Evolutionary conservation across 2,888 invertebrate species (phyloP), one percentile per base, ranked within the genome.

Genomic region (Pyrrhia umbra): DNA sequence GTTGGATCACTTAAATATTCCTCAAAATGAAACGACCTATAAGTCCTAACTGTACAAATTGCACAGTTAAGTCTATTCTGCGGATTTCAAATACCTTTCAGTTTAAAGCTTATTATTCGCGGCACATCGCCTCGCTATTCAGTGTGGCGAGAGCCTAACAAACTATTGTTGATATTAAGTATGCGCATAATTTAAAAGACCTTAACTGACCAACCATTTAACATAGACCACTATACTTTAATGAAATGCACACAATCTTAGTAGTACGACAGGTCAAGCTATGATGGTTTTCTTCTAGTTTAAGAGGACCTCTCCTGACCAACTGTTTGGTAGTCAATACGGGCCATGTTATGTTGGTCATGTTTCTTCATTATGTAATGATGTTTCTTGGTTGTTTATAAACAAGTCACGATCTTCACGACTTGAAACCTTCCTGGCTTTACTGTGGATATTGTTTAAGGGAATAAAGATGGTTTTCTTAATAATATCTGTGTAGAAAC

Each of bases 391-490:
- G 47, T 49, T 56, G 67, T 84, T 77, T 59, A 75, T 76, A 81
- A 69, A 69, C 76, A 34, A 70, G 71, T 85, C 84, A 85, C 84
- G 84, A 77, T 68, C 42, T 13, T 40, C 59, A 49, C 27, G 68
- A 62, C 58, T 66, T 57, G 37, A 61, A 58, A 72, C 66, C 80
- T 84, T 85, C 83, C 84, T 83, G 81, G 50, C 76, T 78, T 81
- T 49, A 55, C 49, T 62, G 34, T 58, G 45, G 58, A 68, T 79
- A 79, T 79, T 76, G 77, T 79, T 64, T 62, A 66, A 61, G 51
- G 61, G 70, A 71, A 63, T 74, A 74, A 70, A 58, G 52, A 52
- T 27, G 43, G 30, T 50, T 23, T 30, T 49, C 47, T 47, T 27
- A 21, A 59, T 37, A 37, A 37, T 47, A 18, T 43, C 13, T 37